Evolutionary conservation across 2,888 invertebrate genomes (phyloP).

Genomic region (Carterocephalus palaemon): DNA sequence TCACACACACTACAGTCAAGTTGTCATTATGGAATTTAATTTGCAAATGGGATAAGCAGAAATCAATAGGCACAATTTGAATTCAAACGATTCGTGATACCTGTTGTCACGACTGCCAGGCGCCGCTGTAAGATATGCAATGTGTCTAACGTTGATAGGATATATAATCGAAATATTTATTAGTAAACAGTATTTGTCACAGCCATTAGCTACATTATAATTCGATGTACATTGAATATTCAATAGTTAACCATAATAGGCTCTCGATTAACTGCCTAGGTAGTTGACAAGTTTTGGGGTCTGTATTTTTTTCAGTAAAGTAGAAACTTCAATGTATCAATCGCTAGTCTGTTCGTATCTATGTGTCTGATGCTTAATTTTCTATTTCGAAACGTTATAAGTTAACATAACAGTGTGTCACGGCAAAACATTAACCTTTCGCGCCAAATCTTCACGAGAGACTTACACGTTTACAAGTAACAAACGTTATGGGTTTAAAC

Average conservation of each 20-base stretch:
- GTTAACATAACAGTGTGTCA: constrained; percentile 3
- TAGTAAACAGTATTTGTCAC: constrained; percentile 17
- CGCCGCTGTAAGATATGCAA: constrained; percentile 19
- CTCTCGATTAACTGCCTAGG: too few species aligned
- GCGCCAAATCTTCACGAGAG: constrained; percentile 22
- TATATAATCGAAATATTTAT: constrained; percentile 20
- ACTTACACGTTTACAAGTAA: constrained; percentile 19
- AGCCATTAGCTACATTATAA: constrained; percentile 17
- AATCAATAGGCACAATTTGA: constrained; percentile 27
- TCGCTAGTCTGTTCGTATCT: too few species aligned
- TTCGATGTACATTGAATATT: constrained; percentile 15
- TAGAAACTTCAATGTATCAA: too few species aligned
- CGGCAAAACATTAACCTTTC: constrained; percentile 19
- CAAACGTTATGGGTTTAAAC: constrained; percentile 22
- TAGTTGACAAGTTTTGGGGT: too few species aligned
- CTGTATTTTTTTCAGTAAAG: too few species aligned
- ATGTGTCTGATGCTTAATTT: too few species aligned
- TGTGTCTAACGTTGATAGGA: constrained; percentile 12
- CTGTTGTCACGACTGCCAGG: constrained; percentile 44
- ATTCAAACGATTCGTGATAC: constrained; percentile 38
- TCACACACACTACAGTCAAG: constrained; percentile 2
- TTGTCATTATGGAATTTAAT: constrained; percentile 23
- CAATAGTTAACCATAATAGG: neutral
- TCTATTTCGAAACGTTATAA: too few species aligned
- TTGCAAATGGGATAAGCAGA: constrained; percentile 29